These are phyloP conservation scores for Pollachius pollachius DNA, from an alignment of 2,113 vertebrate species.

Conservation along the genomic window DNA sequence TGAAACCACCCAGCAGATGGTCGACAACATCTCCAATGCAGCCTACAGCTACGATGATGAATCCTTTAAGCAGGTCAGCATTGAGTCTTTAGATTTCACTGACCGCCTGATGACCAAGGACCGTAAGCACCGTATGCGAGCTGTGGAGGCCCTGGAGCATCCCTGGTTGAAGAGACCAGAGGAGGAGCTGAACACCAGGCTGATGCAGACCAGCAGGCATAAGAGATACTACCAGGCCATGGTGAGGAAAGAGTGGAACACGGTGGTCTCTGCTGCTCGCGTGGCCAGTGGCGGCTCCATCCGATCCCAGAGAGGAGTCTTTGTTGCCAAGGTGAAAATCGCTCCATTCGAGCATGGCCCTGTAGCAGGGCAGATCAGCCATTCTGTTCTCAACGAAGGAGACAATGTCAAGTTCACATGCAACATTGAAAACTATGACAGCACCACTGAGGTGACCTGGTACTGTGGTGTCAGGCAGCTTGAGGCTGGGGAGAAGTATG, in stretches of 20 bases:
- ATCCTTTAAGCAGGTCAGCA: slow-evolving; percentile 86
- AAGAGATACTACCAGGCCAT: slow-evolving; percentile 92
- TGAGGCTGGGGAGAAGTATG: slow-evolving; percentile 86
- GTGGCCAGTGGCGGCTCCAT: slow-evolving; percentile 89
- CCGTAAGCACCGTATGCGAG: slow-evolving; percentile 92
- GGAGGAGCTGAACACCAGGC: slow-evolving; percentile 84
- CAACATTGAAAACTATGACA: slow-evolving; percentile 94
- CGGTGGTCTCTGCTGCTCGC: slow-evolving; percentile 90
- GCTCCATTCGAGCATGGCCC: slow-evolving; percentile 95
- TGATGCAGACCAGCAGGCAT: slow-evolving; percentile 86
- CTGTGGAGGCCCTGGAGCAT: slow-evolving; percentile 89
- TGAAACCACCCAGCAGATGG: slow-evolving; percentile 96
- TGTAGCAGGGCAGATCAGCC: slow-evolving; percentile 84
- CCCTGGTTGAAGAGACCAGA: slow-evolving; percentile 85
- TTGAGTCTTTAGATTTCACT: slow-evolving; percentile 92
- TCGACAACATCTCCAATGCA: slow-evolving; percentile 93
- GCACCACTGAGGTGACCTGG: slow-evolving; percentile 93
- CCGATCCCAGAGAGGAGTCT: slow-evolving; percentile 88
- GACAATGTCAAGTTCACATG: slow-evolving; percentile 86
- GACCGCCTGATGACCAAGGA: slow-evolving; percentile 93
- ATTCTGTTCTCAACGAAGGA: slow-evolving; percentile 82
- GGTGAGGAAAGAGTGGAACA: slow-evolving; percentile 91
- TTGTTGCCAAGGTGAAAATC: slow-evolving; percentile 91
- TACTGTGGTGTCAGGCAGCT: slow-evolving; percentile 95
- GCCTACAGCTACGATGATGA: slow-evolving; percentile 95